Evolutionary conservation across 1,140 invertebrate genomes (phyloP), one percentile per base, ranked within the genome.

Genomic region (Drosophila seguyi): DNA sequence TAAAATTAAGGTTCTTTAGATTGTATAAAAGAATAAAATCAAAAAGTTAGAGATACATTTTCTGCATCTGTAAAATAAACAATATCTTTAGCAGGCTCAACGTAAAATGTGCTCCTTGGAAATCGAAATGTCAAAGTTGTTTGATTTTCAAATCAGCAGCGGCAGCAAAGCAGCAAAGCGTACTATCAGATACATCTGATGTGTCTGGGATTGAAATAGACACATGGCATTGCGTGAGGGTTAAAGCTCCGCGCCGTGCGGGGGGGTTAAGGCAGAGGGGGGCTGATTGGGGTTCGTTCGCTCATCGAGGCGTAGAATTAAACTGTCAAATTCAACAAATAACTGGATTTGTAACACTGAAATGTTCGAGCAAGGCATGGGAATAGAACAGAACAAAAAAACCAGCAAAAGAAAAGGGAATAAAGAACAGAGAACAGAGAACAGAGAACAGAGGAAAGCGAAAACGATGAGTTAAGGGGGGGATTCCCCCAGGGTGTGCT

Each of bases 261-360:
- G 44, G 45, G 42, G 45, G 45, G 45, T n/a, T 48, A 27, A 48
- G 25, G 45, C 25, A 14, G 39, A 14, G 39, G 55, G 39, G 55
- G 69, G 6, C 27, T 47, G 61, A 65, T 63, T 66, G 44, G 45
- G 44, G 39, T 58, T 73, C 34, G 18, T 47, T 45, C 66, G 84
- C 66, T 90, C 87, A 91, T 63, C 81, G 87, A 91, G 84, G 87
- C 87, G 83, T 91, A 84, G 87, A 91, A 91, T 91, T 91, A 83
- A 91, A 91, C 87, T 91, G 87, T 91, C 87, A 91, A 91, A 90
- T 90, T 85, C 86, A 90, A 90, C 85, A 86, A 85, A 85, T 85
- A 85, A 85, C 74, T 86, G 82, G 82, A 85, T 87, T 88, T 88
- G 75, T 77, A 71, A 71, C 65, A 72, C 50, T 38, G 41, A 71